A percentile compares a stretch with the other conserved stretches of the same genome.
These are phyloP conservation scores for Diorhabda elongata DNA, from an alignment of 1,140 invertebrate species.

Conservation along the genomic window DNA sequence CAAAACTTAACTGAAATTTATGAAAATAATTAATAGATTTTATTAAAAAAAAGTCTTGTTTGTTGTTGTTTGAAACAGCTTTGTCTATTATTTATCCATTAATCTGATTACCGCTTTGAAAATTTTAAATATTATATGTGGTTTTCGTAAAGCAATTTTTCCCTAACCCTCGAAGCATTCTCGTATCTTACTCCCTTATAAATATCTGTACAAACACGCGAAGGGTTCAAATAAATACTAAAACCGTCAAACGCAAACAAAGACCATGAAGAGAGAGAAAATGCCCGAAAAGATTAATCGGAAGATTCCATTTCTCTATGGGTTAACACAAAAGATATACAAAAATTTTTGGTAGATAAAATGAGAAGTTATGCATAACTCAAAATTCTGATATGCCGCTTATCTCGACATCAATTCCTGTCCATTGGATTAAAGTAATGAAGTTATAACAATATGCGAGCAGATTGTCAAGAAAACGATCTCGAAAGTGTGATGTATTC, in stretches of 20 bases:
- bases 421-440: too few relatives aligned
- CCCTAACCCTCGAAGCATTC: background rate
- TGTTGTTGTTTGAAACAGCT: too few relatives aligned
- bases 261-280: background rate
- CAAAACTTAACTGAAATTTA: too few relatives aligned
- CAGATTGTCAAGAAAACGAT: too few relatives aligned
- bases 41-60: too few relatives aligned
- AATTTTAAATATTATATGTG: background rate
- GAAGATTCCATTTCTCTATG: background rate
- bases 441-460: too few relatives aligned
- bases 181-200: background rate
- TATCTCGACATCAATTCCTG: too few relatives aligned
- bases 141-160: background rate
- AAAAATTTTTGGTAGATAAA: background rate
- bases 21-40: too few relatives aligned
- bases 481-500: too few relatives aligned
- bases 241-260: background rate
- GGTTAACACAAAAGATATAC: constrained; percentile 1
- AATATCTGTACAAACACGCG: background rate
- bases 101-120: background rate
- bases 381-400: too few relatives aligned
- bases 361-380: too few relatives aligned
- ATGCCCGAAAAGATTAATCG: background rate
- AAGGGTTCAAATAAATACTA: background rate
- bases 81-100: too few relatives aligned